These are phyloP conservation scores for Neogale vison DNA, from an alignment of 2,113 vertebrate species.

Conservation along the genomic window DNA sequence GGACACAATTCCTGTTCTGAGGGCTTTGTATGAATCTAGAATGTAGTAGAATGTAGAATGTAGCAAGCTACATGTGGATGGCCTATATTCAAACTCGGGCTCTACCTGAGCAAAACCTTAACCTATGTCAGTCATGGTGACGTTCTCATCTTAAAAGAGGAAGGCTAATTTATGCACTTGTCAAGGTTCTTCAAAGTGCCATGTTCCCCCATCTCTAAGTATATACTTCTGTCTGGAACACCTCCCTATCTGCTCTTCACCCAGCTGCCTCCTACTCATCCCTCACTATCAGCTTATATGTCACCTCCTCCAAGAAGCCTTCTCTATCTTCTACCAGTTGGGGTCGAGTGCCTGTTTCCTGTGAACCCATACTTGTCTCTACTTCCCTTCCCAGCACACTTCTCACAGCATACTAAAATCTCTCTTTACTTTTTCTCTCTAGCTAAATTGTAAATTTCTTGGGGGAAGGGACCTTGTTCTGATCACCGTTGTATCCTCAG, in stretches of 20 bases:
- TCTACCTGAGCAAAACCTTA: background rate
- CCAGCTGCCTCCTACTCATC: background rate
- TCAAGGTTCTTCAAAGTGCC: background rate
- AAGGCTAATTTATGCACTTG: background rate
- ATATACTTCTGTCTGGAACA: background rate
- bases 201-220: background rate
- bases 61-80: background rate
- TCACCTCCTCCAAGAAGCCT: background rate
- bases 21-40: background rate
- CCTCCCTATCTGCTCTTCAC: background rate
- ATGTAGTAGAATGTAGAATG: too few relatives aligned
- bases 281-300: background rate
- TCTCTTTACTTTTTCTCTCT: conserved; percentile 2
- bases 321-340: background rate
- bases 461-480: background rate
- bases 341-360: background rate
- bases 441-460: background rate
- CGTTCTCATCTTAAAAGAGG: background rate
- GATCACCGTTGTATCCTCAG: background rate
- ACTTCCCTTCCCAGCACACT: background rate
- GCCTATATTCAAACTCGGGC: background rate
- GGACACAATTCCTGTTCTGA: background rate
- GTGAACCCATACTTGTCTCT: background rate
- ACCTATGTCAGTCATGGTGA: too few relatives aligned
- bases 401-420: background rate